Evolutionary conservation across 2,113 vertebrate genomes (phyloP), one percentile per base, ranked within the genome.

Genomic region (Physeter macrocephalus): DNA sequence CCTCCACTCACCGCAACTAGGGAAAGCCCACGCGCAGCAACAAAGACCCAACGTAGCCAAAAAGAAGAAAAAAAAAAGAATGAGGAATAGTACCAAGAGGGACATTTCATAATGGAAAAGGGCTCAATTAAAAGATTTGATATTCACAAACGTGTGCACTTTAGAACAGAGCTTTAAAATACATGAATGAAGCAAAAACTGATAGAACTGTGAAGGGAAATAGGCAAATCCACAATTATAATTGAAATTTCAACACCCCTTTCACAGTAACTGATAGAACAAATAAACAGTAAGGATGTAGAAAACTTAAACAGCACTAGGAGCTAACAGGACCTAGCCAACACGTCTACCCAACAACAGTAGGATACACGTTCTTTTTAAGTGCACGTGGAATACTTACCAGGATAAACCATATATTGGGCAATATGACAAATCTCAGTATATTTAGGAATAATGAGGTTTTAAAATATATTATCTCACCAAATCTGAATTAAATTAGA

Each of bases 291-390:
- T 3, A 8, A 67, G 72, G n/a, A 1, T 3, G 29, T 0, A 4
- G 43, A 31, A 43, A 43, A 41, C 31, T 18, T 2, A 5, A 18
- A 29, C 6, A 72, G 10, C 18, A 27, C 14, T 7, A 11, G 5
- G 31, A 6, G 15, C 27, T 8, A 13, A 34, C 34, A 17, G 0
- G 12, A 9, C 25, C 8, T 8, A 12, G 12, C 0, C 6, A 41
- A 11, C 36, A 49, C 0, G 0, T n/a, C 27, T 4, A 11, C 23
- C 49, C 41, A 0, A 3, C 1, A n/a, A 8, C 3, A 5, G 52
- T 8, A 57, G 46, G 34, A 59, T 1, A 17, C 17, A 10, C 27
- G 6, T 29, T 13, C 39, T 27, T 85, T 31, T 13, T 6, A 54
- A 21, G n/a, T 3, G 11, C 15, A 27, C 0, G 1, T 2, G 25